Evolutionary conservation across 2,797 vertebrate genomes (phyloP), one percentile per base, ranked within the genome.

Genomic region (Simalia tracyae): DNA sequence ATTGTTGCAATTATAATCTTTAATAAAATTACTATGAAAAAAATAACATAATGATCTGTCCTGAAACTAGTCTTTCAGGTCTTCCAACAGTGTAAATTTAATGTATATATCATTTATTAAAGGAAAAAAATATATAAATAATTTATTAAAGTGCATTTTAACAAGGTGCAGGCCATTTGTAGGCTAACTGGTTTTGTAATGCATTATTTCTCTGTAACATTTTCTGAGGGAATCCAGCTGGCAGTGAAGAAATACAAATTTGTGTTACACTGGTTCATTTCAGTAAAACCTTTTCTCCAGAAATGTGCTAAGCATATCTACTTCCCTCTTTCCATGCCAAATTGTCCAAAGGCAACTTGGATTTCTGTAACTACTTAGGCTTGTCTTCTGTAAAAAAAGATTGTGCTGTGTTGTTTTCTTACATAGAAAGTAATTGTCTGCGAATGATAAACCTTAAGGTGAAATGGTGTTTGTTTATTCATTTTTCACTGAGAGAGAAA

Each of bases 361-460:
- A 90, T 76, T 90, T 92, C 19, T 90, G 19, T 86, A 92, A 89
- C 68, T 92, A 76, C 61, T 26, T 60, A 92, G 89, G 64, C 88
- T 92, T 86, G 42, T 72, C 22, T 89, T 86, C 14, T 22, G 64
- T 72, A 86, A 86, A 84, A 92, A 84, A 92, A 85, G 42, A 42
- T 50, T 91, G 86, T 86, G 56, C 36, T 86, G 46, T 54, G 19
- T 61, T 86, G 76, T 89, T 89, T 72, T 86, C 64, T 61, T 89
- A 86, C 36, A 85, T 8, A 76, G 64, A 92, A 92, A 89, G 63
- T 89, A 86, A 86, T 89, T 92, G 84, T 86, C 76, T 92, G 61
- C n/a, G 66, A 89, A 89, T 76, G 36, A 89, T 92, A 56, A 89
- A 89, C 31, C 87, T 92, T 68, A 60, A 68, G 61, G 60, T 85